Conservation (phyloP, 2,797 vertebrate genomes). For the Chloroceryle inda region DNA sequence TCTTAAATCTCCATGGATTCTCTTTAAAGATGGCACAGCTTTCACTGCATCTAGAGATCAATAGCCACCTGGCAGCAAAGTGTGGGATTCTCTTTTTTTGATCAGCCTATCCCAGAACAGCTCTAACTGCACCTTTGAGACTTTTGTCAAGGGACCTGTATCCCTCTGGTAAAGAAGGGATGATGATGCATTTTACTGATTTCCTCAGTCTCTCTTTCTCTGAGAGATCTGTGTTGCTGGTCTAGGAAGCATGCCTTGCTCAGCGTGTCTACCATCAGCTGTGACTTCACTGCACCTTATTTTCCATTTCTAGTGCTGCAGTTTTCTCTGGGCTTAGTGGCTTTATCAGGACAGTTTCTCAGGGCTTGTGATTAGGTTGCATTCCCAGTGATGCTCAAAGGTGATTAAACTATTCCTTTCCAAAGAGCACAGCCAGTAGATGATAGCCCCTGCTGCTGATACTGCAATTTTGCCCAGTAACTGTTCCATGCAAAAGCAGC, state of each 20-base stretch:
- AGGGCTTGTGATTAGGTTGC: background rate
- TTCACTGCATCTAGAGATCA: background rate
- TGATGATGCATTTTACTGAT: accelerated
- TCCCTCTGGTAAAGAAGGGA: background rate
- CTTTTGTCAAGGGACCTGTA: background rate
- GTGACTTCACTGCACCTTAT: background rate
- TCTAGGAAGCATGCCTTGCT: background rate
- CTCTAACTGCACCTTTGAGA: background rate
- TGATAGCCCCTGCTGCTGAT: background rate
- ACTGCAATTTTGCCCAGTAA: background rate
- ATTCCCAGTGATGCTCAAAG: background rate
- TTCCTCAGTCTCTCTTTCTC: background rate
- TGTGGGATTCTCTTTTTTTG: background rate
- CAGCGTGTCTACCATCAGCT: background rate
- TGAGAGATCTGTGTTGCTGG: background rate
- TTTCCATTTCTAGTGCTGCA: background rate
- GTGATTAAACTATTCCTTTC: background rate
- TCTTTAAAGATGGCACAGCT: background rate
- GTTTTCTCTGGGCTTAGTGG: background rate
- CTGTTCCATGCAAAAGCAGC: background rate
- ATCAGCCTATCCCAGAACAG: background rate
- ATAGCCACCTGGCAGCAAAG: background rate
- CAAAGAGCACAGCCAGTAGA: background rate
- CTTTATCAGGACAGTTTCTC: background rate
- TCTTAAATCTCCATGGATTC: background rate